A percentile compares a stretch with the other conserved stretches of the same genome.
Evolutionary conservation across 2,113 vertebrate genomes (phyloP).

Genomic region (Vombatus ursinus): DNA sequence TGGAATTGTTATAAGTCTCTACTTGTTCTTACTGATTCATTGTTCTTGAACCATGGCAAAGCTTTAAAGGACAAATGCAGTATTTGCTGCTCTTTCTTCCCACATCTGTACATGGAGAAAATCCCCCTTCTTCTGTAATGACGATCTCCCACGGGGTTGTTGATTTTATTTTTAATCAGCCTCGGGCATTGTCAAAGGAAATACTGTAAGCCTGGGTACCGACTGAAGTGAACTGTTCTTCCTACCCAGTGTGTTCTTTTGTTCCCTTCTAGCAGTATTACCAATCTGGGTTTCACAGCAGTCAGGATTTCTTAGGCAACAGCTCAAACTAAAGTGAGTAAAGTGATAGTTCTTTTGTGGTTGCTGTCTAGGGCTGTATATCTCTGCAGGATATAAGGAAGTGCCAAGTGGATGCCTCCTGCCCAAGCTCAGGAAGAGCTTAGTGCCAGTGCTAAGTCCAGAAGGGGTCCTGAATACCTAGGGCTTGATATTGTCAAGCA

Average conservation of each 20-base stretch:
- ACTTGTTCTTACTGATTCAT: neutral
- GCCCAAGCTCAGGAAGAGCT: neutral
- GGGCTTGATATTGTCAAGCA: neutral
- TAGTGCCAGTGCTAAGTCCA: neutral
- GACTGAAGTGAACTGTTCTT: neutral
- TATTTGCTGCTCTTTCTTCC: neutral
- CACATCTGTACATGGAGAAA: neutral
- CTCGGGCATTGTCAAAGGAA: neutral
- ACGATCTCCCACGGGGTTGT: neutral
- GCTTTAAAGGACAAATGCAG: neutral
- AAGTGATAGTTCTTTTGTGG: neutral
- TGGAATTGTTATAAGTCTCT: neutral
- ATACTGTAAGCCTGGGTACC: neutral
- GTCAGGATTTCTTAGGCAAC: neutral
- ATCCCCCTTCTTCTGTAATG: neutral
- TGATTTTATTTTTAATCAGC: neutral
- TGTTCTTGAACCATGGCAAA: neutral
- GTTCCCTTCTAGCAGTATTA: neutral
- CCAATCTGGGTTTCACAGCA: neutral
- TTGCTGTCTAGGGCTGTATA: neutral
- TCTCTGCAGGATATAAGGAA: neutral
- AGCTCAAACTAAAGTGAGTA: neutral
- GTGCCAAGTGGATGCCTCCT: neutral
- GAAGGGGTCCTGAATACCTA: no score
- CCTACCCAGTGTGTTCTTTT: neutral